Conservation (phyloP, 2,888 invertebrate species). For the Chrysolina haemoptera region DNA sequence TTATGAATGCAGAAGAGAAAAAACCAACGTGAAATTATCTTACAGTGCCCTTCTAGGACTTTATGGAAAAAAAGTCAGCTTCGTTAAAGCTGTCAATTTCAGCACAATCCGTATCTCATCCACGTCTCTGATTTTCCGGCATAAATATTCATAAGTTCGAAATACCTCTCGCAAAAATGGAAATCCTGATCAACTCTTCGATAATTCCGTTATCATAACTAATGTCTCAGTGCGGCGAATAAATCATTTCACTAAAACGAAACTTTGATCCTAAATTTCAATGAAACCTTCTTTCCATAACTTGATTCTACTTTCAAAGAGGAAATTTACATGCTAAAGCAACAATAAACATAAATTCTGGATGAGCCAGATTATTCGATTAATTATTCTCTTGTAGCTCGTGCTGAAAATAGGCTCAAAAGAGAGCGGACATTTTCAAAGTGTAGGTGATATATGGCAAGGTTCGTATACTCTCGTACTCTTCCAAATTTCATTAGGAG, state of each 20-base stretch:
- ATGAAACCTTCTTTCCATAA: conserved; percentile 40
- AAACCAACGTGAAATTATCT: no score
- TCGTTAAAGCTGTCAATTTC: no score
- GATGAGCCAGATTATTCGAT: conserved; percentile 37
- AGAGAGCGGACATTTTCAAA: conserved; percentile 14
- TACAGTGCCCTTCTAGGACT: no score
- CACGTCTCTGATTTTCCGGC: background rate
- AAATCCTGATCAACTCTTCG: conserved; percentile 11
- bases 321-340: conserved; percentile 34
- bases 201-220: conserved; percentile 15
- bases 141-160: background rate
- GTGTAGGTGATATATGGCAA: conserved; percentile 5
- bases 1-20: no score
- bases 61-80: background rate
- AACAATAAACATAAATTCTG: conserved; percentile 43
- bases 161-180: background rate
- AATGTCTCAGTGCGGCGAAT: conserved; percentile 8
- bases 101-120: background rate
- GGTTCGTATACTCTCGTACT: background rate
- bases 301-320: conserved; percentile 39
- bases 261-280: conserved; percentile 39
- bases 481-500: conserved; percentile 18
- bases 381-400: conserved; percentile 32
- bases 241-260: conserved; percentile 34
- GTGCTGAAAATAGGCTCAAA: conserved; percentile 24